Conservation (phyloP, 2,113 vertebrate genomes). For the Callipepla squamata region DNA sequence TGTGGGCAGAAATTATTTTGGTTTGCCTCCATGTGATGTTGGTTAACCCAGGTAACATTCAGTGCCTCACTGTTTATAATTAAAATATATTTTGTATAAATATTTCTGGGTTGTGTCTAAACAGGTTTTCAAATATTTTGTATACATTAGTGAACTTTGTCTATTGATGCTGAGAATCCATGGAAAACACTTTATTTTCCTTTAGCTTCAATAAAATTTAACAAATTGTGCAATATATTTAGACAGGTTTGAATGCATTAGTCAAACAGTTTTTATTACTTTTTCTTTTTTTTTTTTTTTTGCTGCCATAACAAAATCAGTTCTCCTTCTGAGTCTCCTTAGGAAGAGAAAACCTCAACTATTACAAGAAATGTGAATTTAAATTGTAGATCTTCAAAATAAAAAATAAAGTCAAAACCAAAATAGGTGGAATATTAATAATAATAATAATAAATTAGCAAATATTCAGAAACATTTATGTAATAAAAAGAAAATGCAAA, state of each 20-base stretch:
- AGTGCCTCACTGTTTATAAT: not conserved
- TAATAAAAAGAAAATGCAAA: not conserved
- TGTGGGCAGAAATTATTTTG: conserved; percentile 21
- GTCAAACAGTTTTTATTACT: not conserved
- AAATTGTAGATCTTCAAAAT: not conserved
- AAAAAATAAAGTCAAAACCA: not conserved
- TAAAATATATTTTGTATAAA: not conserved
- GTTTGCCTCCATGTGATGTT: not conserved
- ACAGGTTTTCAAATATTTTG: not conserved
- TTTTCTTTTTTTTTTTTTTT: too few species aligned
- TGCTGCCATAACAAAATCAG: not conserved
- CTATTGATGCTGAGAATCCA: not conserved
- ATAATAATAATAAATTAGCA: not conserved
- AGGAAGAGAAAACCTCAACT: not conserved
- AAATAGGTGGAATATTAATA: not conserved
- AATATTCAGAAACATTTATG: not conserved
- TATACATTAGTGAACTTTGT: not conserved
- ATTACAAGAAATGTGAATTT: not conserved
- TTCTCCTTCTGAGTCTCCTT: not conserved
- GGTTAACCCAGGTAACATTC: conserved; percentile 10
- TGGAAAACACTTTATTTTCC: not conserved
- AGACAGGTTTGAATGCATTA: not conserved
- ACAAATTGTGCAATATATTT: not conserved
- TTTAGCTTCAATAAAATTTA: not conserved
- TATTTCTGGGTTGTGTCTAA: not conserved